These are phyloP conservation scores for Pollachius pollachius DNA, from an alignment of 2,113 vertebrate genomes.

Conservation along the genomic window DNA sequence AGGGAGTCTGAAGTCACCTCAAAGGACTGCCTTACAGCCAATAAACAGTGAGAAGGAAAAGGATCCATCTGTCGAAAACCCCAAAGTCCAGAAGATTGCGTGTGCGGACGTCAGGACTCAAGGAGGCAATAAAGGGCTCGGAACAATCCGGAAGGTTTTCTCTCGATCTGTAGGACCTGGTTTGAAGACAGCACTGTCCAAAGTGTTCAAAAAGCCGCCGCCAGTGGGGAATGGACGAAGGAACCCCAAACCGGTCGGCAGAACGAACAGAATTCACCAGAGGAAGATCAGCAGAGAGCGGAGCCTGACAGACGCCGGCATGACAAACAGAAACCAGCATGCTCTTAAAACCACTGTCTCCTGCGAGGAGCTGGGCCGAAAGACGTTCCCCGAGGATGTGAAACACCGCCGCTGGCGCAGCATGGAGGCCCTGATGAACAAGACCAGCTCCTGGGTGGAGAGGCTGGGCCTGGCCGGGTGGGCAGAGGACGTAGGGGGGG, in stretches of 20 bases:
- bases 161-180: slow-evolving; percentile 59
- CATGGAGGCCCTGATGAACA: slow-evolving; percentile 72
- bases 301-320: slow-evolving; percentile 34
- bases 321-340: slow-evolving; percentile 48
- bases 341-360: slow-evolving; percentile 69
- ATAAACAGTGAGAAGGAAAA: slow-evolving; percentile 44
- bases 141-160: slow-evolving; percentile 52
- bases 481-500: slow-evolving; percentile 53
- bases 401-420: slow-evolving; percentile 75
- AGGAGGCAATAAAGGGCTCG: slow-evolving; percentile 38
- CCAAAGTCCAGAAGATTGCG: slow-evolving; percentile 22
- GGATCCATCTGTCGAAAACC: slow-evolving; percentile 31
- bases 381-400: slow-evolving; percentile 39
- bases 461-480: slow-evolving; percentile 43
- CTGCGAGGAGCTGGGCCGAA: slow-evolving; percentile 76
- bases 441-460: slow-evolving; percentile 50
- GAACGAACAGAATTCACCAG: slow-evolving; percentile 40
- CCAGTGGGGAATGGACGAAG: slow-evolving; percentile 46
- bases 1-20: slow-evolving; percentile 33
- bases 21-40: slow-evolving; percentile 20
- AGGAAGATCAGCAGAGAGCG: slow-evolving; percentile 48
- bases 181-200: slow-evolving; percentile 60
- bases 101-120: slow-evolving; percentile 26
- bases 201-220: slow-evolving; percentile 63
- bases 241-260: slow-evolving; percentile 55